Evolutionary conservation across 2,797 vertebrate species (phyloP), one percentile per base, ranked within the genome.

Genomic region (Trachurus trachurus): DNA sequence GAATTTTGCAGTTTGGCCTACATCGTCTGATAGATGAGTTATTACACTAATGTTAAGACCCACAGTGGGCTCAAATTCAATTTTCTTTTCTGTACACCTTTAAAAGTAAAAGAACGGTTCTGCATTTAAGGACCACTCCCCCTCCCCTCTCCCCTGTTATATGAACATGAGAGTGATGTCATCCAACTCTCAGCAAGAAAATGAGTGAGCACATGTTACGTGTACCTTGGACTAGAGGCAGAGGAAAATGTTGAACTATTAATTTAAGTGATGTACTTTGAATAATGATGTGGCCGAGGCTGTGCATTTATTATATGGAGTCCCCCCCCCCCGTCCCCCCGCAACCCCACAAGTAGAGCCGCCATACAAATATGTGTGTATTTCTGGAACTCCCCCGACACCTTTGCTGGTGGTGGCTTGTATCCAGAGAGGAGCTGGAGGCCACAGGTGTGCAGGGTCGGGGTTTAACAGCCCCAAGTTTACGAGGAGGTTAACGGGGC

Each of bases 391-490:
- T 67, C 73, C 47, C 37, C 13, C 0, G 37, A 73, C 71, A 29
- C 73, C 47, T 73, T 49, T 79, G 67, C 80, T 74, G 81, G 19
- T 44, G 44, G 75, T 65, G 86, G 90, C 86, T 82, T 44, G 58
- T 17, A 74, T 85, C 88, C 88, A 87, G 78, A 83, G 59, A 66
- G 37, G 71, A 86, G 52, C 7, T 9, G 56, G 58, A 13, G 83
- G 86, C 87, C 89, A 90, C 92, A 93, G 93, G 92, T 93, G 93
- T 82, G 26, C 68, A 52, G 83, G 90, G 89, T 92, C 80, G 81
- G 76, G 78, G 87, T 90, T 93, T 93, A 94, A 93, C 85, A 86
- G 87, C 72, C 70, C 65, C 29, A 39, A 81, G 87, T 94, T 93
- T 92, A 92, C 31, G 74, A 90, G 87, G 76, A 74, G 84, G 83